Conservation (phyloP, 2,113 vertebrate genomes). For the Syngnathus scovelli region DNA sequence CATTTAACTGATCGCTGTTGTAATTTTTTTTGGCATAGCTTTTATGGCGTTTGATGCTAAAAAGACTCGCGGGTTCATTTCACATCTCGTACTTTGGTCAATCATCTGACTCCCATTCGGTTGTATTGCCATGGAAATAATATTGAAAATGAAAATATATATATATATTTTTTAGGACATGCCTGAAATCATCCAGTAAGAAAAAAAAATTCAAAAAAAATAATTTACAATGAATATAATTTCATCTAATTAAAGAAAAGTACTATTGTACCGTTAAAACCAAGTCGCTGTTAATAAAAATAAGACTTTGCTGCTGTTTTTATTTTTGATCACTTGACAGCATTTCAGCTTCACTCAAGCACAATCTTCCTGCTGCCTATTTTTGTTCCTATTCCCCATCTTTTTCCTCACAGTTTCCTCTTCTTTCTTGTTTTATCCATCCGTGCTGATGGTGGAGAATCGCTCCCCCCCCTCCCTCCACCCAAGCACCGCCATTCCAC, state of each 20-base stretch:
- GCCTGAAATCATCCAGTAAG: too few species aligned
- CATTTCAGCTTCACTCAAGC: neutral
- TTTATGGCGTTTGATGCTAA: conserved; percentile 67
- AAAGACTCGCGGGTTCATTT: conserved; percentile 50
- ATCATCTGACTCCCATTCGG: conserved; percentile 16
- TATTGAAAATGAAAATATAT: too few species aligned
- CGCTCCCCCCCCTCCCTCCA: conserved; percentile 31
- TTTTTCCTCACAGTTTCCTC: conserved; percentile 1
- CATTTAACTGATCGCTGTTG: conserved; percentile 58
- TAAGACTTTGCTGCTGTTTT: neutral
- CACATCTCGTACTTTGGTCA: neutral
- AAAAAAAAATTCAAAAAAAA: too few species aligned
- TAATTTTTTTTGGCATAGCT: conserved; percentile 67
- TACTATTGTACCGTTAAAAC: too few species aligned
- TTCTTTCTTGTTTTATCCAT: conserved; percentile 23
- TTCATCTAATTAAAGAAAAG: too few species aligned
- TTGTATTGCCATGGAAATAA: conserved; percentile 17
- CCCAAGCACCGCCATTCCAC: neutral
- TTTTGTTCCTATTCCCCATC: conserved; percentile 2
- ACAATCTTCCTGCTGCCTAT: conserved; percentile 7
- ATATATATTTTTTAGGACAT: too few species aligned
- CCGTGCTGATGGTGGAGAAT: conserved; percentile 55
- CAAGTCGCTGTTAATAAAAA: too few species aligned
- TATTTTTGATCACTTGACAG: neutral
- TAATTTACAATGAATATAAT: too few species aligned